Evolutionary conservation across 1,140 invertebrate species (phyloP).

Genomic region (Aporrectodea caliginosa): DNA sequence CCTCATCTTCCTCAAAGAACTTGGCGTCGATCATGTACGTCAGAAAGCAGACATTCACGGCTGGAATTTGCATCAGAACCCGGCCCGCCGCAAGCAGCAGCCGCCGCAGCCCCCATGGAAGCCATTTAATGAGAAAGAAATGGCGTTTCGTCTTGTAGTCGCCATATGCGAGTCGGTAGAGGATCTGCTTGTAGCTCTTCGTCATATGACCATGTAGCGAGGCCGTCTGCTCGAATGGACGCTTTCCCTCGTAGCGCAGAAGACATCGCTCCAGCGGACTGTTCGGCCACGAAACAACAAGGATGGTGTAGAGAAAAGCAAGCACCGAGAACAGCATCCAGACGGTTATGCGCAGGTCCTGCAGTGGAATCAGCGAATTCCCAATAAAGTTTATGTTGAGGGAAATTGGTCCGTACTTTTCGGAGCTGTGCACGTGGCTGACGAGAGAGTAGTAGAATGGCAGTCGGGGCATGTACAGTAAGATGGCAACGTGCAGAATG

Average conservation of each 20-base stretch:
- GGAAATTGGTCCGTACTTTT: background rate
- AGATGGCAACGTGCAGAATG: conserved; percentile 26
- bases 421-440: background rate
- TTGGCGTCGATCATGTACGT: conserved; percentile 12
- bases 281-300: conserved; percentile 28
- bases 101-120: conserved; percentile 25
- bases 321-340: conserved; percentile 32
- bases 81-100: conserved; percentile 1
- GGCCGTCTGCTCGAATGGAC: conserved; percentile 15
- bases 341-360: conserved; percentile 6
- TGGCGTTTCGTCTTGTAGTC: conserved; percentile 17
- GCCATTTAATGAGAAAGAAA: conserved; percentile 28
- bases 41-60: conserved; percentile 23
- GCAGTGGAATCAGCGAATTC: conserved; percentile 5
- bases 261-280: conserved; percentile 28
- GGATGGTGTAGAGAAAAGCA: conserved; percentile 29
- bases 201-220: conserved; percentile 24
- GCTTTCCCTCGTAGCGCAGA: conserved; percentile 17
- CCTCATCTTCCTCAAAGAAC: conserved; percentile 19
- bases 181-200: conserved; percentile 20
- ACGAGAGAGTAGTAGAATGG: conserved; percentile 12
- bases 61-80: conserved; percentile 23
- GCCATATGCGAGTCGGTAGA: conserved; percentile 31
- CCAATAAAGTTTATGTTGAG: conserved; percentile 30
- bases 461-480: conserved; percentile 28